A percentile compares a stretch with the other conserved stretches of the same genome.
Conservation (phyloP, 2,888 invertebrate species). For the Cataglyphis cursor region DNA sequence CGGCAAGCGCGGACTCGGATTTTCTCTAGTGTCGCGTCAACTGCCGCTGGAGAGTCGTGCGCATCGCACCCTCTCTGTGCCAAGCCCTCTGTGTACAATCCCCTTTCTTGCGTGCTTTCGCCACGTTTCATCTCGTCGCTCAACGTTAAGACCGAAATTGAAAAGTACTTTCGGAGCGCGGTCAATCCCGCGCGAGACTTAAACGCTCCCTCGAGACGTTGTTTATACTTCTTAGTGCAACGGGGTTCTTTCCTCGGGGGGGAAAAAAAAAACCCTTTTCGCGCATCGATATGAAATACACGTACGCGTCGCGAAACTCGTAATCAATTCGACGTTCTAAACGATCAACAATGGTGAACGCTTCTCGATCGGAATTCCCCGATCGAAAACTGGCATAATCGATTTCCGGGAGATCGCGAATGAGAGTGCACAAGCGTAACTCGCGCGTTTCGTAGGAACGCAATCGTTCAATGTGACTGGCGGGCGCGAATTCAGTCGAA, state of each 20-base stretch:
- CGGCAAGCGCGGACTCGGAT: slow-evolving; percentile 79
- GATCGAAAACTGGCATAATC: background rate
- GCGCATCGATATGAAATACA: background rate
- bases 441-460: slow-evolving; percentile 20
- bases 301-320: background rate
- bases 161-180: background rate
- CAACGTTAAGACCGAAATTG: slow-evolving; percentile 4
- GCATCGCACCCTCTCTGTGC: slow-evolving; percentile 61
- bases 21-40: slow-evolving; percentile 84
- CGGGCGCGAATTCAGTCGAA: slow-evolving; percentile 29
- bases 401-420: background rate
- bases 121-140: slow-evolving; percentile 25
- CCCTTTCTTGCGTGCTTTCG: slow-evolving; percentile 50
- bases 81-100: slow-evolving; percentile 36
- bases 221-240: background rate
- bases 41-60: slow-evolving; percentile 81
- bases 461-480: slow-evolving; percentile 27
- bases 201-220: background rate
- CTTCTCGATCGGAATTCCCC: slow-evolving; percentile 8
- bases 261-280: background rate
- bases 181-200: background rate
- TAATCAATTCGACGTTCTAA: background rate
- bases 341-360: background rate
- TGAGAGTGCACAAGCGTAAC: slow-evolving; percentile 9
- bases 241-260: background rate